Percentiles rank a stretch among this genome's conserved stretches.
Conservation (phyloP, 1,140 invertebrate genomes). For the Neodiprion virginianus region DNA sequence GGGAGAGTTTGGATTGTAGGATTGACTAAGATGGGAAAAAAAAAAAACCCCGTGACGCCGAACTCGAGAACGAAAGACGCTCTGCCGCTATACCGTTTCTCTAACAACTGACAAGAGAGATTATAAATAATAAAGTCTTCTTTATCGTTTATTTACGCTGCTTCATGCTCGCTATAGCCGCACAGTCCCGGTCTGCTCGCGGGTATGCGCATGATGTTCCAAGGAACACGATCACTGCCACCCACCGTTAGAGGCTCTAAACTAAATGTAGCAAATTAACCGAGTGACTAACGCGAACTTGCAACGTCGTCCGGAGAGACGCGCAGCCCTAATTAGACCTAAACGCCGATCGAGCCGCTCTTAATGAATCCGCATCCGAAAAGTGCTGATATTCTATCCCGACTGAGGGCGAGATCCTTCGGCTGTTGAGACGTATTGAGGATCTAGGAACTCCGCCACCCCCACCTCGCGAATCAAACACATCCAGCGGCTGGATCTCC, state of each 20-base stretch:
- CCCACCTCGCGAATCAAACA: slow-evolving; percentile 39
- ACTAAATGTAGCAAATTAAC: neutral
- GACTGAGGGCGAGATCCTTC: slow-evolving; percentile 42
- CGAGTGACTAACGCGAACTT: too few relatives aligned
- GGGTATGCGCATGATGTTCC: neutral
- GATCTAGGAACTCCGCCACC: slow-evolving; percentile 26
- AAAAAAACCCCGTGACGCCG: neutral
- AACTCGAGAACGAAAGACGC: neutral
- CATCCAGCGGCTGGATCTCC: slow-evolving; percentile 24
- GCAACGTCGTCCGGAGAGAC: too few relatives aligned
- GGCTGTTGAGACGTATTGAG: slow-evolving; percentile 1
- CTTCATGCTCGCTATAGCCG: neutral
- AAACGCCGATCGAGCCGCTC: neutral
- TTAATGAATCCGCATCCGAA: slow-evolving; percentile 44
- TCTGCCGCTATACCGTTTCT: neutral
- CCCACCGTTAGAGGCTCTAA: slow-evolving; percentile 1
- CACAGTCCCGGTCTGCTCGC: too few relatives aligned
- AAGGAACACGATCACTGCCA: neutral
- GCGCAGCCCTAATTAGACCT: neutral
- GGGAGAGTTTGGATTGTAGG: neutral
- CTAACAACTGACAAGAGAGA: neutral
- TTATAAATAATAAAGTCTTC: slow-evolving; percentile 6
- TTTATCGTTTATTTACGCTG: slow-evolving; percentile 7
- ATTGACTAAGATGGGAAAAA: neutral
- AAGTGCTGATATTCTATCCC: slow-evolving; percentile 41